phyloP scores from a whole-genome alignment of 1,140 invertebrate genomes.

The Platyscapa corneri region DNA sequence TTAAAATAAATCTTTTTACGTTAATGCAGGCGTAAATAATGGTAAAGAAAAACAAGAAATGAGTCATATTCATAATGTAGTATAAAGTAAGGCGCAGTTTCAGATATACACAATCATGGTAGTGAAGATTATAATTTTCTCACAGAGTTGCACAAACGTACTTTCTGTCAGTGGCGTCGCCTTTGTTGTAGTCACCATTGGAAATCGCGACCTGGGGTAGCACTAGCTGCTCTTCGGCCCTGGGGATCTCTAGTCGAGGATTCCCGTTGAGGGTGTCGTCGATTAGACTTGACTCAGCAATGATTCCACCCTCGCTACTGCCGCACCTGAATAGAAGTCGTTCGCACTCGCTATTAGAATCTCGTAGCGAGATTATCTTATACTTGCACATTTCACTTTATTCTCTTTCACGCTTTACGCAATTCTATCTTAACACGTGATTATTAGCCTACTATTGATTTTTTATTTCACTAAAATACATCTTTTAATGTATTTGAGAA shows the following conservation, averaged over 20 bases:
- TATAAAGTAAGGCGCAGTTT: neutral
- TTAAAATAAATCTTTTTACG: too few species aligned
- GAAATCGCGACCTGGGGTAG: neutral
- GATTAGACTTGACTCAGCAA: slow-evolving; percentile 67
- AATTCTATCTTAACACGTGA: too few species aligned
- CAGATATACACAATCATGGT: neutral
- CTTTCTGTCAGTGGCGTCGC: slow-evolving; percentile 59
- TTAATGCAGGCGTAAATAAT: neutral
- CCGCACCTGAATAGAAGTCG: slow-evolving; percentile 65
- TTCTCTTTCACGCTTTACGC: neutral
- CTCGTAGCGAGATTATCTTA: slow-evolving; percentile 43
- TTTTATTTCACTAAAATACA: too few species aligned
- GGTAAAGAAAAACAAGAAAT: neutral
- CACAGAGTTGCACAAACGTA: slow-evolving; percentile 57
- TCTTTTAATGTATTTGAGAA: too few species aligned
- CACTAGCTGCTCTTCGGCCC: neutral
- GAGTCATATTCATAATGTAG: neutral
- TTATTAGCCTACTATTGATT: too few species aligned
- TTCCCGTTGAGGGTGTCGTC: slow-evolving; percentile 71
- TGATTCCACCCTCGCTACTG: slow-evolving; percentile 64
- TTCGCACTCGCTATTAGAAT: slow-evolving; percentile 31
- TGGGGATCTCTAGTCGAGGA: slow-evolving; percentile 53
- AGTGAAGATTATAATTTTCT: slow-evolving; percentile 11
- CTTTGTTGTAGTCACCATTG: neutral
- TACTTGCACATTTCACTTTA: neutral